Conservation (phyloP, 1,140 invertebrate species). For the Melanaphis sacchari region DNA sequence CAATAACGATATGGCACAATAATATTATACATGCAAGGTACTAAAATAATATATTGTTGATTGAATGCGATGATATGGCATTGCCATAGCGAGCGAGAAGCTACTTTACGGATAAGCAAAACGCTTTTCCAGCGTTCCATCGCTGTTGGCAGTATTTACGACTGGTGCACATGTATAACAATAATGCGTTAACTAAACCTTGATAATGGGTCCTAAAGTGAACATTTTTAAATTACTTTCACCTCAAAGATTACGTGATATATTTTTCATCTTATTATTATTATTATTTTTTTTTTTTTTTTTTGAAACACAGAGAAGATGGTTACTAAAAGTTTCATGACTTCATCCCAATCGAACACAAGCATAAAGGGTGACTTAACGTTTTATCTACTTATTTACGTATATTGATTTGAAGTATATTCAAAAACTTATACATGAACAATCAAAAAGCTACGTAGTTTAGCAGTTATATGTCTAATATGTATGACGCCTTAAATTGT, state of each 20-base stretch:
- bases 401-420: too few species aligned
- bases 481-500: too few species aligned
- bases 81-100: neutral
- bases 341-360: neutral
- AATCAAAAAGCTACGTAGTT: too few species aligned
- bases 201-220: neutral
- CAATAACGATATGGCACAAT: neutral
- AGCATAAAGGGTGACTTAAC: neutral
- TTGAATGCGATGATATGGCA: neutral
- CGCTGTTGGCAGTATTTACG: neutral
- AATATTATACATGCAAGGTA: neutral
- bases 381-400: neutral
- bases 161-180: neutral
- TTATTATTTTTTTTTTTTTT: neutral
- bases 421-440: too few species aligned
- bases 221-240: neutral
- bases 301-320: too few species aligned
- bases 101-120: neutral
- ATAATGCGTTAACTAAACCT: neutral
- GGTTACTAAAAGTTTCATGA: too few species aligned
- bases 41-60: neutral
- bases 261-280: too few species aligned
- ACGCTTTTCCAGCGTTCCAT: neutral
- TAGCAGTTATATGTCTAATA: too few species aligned
- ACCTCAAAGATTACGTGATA: neutral